Evolutionary conservation across 1,140 invertebrate genomes (phyloP).

Genomic region (Stenopsyche tienmushanensis): DNA sequence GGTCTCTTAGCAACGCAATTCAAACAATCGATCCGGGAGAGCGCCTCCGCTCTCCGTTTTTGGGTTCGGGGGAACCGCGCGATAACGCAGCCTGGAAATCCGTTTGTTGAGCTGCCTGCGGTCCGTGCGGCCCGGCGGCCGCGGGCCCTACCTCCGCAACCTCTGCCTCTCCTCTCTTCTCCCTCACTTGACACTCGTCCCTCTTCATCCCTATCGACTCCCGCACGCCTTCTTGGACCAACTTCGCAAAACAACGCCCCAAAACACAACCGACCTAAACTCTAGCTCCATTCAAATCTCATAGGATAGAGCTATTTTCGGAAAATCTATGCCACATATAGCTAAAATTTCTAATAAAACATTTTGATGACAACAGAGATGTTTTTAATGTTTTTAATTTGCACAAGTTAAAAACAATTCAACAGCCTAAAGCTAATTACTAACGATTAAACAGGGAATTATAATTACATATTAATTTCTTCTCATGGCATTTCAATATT

Average conservation of each 20-base stretch:
- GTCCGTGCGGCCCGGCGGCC: not conserved
- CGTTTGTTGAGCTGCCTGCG: not conserved
- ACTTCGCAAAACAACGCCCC: not conserved
- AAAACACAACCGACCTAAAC: not conserved
- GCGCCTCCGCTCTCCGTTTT: not conserved
- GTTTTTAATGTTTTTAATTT: too few relatives aligned
- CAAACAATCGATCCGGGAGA: constrained; percentile 36
- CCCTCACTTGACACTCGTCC: constrained; percentile 9
- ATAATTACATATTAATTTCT: too few relatives aligned
- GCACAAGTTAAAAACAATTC: too few relatives aligned
- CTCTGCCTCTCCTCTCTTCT: not conserved
- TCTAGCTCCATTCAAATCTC: too few relatives aligned
- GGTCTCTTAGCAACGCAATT: constrained; percentile 36
- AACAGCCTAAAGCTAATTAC: too few relatives aligned
- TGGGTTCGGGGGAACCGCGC: constrained; percentile 24
- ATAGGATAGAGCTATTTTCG: too few relatives aligned
- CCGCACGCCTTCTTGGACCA: not conserved
- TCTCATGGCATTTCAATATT: too few relatives aligned
- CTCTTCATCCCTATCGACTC: not conserved
- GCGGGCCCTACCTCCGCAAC: not conserved
- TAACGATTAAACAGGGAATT: too few relatives aligned
- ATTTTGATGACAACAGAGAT: too few relatives aligned
- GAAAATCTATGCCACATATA: too few relatives aligned
- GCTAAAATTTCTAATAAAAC: too few relatives aligned
- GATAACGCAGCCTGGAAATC: constrained; percentile 7